phyloP scores from a whole-genome alignment of 2,888 invertebrate genomes.

The Papilio elwesi region DNA sequence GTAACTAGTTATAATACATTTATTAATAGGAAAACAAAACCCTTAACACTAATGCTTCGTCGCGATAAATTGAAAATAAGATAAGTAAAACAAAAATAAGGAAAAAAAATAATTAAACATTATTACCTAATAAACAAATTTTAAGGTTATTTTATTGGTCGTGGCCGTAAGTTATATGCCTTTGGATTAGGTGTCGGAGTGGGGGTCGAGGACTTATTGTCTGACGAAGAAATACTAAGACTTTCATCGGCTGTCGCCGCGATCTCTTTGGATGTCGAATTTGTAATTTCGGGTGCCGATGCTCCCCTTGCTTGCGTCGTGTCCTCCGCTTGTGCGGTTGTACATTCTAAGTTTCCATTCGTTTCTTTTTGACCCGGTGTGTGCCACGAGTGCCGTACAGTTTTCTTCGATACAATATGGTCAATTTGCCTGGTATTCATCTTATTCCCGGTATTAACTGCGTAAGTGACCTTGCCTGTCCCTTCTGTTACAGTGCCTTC shows the following conservation, averaged over 20 bases:
- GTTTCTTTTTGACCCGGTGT: not conserved
- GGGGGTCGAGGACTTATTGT: not conserved
- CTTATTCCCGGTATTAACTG: not conserved
- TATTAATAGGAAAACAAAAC: too few relatives aligned
- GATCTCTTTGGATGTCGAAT: not conserved
- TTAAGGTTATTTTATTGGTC: not conserved
- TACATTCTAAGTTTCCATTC: not conserved
- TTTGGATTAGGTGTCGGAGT: not conserved
- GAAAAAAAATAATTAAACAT: too few relatives aligned
- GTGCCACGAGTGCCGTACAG: not conserved
- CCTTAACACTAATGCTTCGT: too few relatives aligned
- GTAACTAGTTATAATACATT: too few relatives aligned
- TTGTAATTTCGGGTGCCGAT: not conserved
- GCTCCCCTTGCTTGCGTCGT: not conserved
- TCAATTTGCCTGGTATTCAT: not conserved
- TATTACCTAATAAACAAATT: too few relatives aligned
- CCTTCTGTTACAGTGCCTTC: not conserved
- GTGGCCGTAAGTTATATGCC: constrained; percentile 4
- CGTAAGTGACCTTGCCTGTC: not conserved
- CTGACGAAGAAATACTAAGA: not conserved
- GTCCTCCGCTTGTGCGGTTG: not conserved
- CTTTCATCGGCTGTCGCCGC: too few relatives aligned
- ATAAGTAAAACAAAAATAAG: too few relatives aligned
- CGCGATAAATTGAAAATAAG: too few relatives aligned
- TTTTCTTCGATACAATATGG: not conserved